These are phyloP conservation scores for Chaetops frenatus DNA, from an alignment of 2,113 vertebrate genomes.

Conservation along the genomic window DNA sequence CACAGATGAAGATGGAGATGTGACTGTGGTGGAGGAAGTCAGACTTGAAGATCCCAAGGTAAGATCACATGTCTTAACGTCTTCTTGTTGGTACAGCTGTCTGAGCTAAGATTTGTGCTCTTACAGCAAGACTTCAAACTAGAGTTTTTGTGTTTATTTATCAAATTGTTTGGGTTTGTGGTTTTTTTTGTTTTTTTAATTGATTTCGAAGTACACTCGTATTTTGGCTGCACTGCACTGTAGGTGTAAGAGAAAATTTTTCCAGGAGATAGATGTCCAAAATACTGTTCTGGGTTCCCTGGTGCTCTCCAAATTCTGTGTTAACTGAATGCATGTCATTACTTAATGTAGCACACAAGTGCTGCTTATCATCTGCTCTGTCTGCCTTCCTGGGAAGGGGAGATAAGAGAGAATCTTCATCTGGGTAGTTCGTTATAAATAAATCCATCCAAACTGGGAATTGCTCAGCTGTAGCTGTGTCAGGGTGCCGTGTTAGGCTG, in stretches of 20 bases:
- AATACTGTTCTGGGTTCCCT: neutral
- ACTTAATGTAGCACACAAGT: neutral
- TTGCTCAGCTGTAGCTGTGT: neutral
- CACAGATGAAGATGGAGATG: constrained; percentile 9
- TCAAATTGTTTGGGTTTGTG: fast-evolving
- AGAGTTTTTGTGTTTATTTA: neutral
- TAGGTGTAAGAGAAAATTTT: neutral
- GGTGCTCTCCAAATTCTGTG: neutral
- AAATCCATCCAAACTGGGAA: neutral
- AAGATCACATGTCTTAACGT: neutral
- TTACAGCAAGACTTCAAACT: neutral
- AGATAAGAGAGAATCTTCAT: neutral
- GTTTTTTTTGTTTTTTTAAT: neutral
- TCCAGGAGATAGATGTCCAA: neutral
- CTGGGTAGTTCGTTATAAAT: neutral
- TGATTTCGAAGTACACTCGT: neutral
- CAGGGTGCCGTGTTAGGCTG: neutral
- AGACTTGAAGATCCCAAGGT: constrained; percentile 69
- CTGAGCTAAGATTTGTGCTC: neutral
- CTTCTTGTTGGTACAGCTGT: neutral
- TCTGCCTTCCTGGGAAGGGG: neutral
- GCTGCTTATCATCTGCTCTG: neutral
- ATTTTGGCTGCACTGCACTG: neutral
- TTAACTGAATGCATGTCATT: neutral
- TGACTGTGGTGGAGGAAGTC: constrained; percentile 76